These are phyloP conservation scores for Prietella phreatophila DNA, from an alignment of 2,113 vertebrate genomes.

Conservation along the genomic window DNA sequence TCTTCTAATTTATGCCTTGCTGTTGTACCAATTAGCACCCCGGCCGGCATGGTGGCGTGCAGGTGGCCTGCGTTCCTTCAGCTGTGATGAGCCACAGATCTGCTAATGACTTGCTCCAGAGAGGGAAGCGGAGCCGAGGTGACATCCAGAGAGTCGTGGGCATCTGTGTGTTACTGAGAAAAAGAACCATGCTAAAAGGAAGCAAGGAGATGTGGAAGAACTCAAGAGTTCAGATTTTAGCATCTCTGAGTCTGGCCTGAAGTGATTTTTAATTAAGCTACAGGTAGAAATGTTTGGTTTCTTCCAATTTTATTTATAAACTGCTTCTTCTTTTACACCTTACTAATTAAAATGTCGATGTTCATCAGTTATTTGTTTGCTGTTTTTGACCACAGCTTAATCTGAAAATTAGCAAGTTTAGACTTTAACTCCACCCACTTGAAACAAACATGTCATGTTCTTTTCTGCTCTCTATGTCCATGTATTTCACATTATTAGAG, in stretches of 20 bases:
- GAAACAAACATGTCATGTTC: neutral
- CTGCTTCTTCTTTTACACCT: neutral
- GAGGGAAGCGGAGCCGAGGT: constrained; percentile 29
- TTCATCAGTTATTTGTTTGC: neutral
- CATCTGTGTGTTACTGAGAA: constrained; percentile 44
- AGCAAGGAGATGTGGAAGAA: constrained; percentile 14
- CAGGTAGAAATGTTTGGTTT: neutral
- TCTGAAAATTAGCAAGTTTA: neutral
- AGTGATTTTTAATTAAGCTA: neutral
- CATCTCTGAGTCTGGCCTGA: neutral
- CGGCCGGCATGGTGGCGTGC: neutral
- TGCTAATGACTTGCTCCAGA: constrained; percentile 50
- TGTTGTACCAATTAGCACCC: constrained; percentile 58
- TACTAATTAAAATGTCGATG: neutral
- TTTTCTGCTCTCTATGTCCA: neutral
- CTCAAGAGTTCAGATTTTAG: neutral
- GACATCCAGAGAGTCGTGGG: constrained; percentile 34
- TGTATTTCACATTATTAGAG: neutral
- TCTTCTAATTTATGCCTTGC: constrained; percentile 60
- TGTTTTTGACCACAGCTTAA: neutral
- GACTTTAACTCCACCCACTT: neutral
- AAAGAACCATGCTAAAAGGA: constrained; percentile 36
- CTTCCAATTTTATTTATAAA: neutral
- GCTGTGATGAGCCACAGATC: constrained; percentile 32
- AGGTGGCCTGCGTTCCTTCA: constrained; percentile 44